A percentile compares a stretch with the other conserved stretches of the same genome.
Conservation (phyloP, 1,140 invertebrate genomes). For the Aphelenchoides besseyi region DNA sequence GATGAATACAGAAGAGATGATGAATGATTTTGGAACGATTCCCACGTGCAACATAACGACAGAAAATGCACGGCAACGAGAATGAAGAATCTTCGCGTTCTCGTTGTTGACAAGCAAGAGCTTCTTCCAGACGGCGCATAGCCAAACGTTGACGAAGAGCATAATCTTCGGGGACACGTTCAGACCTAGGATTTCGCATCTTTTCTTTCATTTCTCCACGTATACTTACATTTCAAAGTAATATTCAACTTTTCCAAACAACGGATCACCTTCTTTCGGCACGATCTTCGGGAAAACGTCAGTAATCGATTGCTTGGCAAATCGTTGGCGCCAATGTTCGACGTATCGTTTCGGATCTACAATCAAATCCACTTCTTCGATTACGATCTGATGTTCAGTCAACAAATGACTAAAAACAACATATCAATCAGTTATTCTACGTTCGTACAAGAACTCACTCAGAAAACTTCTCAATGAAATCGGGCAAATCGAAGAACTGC, state of each 20-base stretch:
- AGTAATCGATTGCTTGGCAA: constrained; percentile 52
- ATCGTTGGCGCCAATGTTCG: constrained; percentile 61
- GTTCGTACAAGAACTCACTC: constrained; percentile 30
- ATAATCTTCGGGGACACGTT: no score
- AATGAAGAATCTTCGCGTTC: constrained; percentile 57
- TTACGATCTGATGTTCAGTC: constrained; percentile 51
- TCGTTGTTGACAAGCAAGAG: constrained; percentile 57
- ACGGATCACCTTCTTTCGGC: constrained; percentile 42
- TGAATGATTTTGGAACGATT: constrained; percentile 62
- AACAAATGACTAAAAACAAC: constrained; percentile 31
- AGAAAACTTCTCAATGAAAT: constrained; percentile 50
- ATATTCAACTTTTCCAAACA: constrained; percentile 53
- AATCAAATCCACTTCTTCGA: constrained; percentile 60
- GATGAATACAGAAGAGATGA: constrained; percentile 56
- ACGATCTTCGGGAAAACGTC: constrained; percentile 59
- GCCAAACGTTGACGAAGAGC: constrained; percentile 55
- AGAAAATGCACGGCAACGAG: constrained; percentile 59
- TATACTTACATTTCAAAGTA: constrained; percentile 56
- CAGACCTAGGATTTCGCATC: no score
- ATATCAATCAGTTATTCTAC: constrained; percentile 13
- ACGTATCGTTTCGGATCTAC: constrained; percentile 59
- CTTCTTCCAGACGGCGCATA: constrained; percentile 61
- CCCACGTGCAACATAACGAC: constrained; percentile 57
- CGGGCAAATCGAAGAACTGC: constrained; percentile 61
- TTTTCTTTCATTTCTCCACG: constrained; percentile 35